Evolutionary conservation across 2,113 vertebrate genomes (phyloP).

Genomic region (Tupaia tana): DNA sequence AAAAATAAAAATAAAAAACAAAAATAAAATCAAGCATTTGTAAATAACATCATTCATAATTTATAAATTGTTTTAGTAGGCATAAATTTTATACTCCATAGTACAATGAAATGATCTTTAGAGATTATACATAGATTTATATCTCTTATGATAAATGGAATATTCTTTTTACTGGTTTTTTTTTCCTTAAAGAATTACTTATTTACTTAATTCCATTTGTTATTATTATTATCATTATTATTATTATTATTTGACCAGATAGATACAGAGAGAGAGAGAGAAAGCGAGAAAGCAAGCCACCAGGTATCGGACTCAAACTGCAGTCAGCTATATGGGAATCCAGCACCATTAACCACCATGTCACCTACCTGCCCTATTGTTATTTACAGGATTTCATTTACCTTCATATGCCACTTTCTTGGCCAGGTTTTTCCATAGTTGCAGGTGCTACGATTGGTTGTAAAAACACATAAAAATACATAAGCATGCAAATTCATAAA

Average conservation of each 20-base stretch:
- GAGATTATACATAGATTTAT: background rate
- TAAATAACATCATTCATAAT: background rate
- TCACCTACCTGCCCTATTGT: background rate
- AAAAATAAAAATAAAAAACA: too few species aligned
- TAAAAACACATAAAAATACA: conserved; percentile 2
- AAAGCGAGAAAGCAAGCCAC: too few species aligned
- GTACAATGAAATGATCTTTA: background rate
- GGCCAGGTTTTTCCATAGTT: background rate
- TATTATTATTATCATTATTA: too few species aligned
- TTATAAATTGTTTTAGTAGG: background rate
- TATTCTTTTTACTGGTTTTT: background rate
- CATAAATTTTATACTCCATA: conserved; percentile 8
- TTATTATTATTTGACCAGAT: too few species aligned
- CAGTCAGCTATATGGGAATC: too few species aligned
- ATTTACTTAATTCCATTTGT: too few species aligned
- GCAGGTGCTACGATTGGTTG: background rate
- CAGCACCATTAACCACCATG: too few species aligned
- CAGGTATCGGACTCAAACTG: too few species aligned
- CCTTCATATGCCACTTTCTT: background rate
- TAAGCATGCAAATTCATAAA: background rate
- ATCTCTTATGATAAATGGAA: background rate
- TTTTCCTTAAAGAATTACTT: too few species aligned
- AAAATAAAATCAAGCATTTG: background rate
- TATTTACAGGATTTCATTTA: conserved; percentile 2
- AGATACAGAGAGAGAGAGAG: too few species aligned